Conservation (phyloP, 53 echinoderm and acorn worm species). For the Temnopleurus reevesii region DNA sequence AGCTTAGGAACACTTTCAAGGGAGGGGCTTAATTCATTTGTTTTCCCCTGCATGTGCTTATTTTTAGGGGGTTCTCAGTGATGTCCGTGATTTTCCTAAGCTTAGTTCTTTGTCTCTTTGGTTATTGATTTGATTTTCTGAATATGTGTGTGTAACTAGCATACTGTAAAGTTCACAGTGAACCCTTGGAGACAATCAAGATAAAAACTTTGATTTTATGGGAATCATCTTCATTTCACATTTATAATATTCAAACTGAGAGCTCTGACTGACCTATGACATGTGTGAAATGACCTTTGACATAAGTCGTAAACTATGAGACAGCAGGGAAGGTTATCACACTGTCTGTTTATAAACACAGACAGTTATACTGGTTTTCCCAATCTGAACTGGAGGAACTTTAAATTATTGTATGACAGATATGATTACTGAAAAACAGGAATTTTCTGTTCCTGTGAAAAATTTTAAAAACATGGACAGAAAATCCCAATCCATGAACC, state of each 20-base stretch:
- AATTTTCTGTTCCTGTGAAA: too few relatives aligned
- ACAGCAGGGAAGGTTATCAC: slow-evolving; percentile 18
- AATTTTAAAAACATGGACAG: not conserved
- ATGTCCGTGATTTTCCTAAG: too few relatives aligned
- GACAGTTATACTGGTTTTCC: not conserved
- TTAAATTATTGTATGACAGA: too few relatives aligned
- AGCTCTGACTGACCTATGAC: slow-evolving; percentile 4
- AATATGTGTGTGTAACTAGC: too few relatives aligned
- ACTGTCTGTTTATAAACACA: slow-evolving; percentile 28
- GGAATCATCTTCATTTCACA: not conserved
- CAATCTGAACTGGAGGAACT: not conserved
- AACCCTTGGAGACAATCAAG: not conserved
- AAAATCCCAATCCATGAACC: not conserved
- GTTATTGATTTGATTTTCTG: too few relatives aligned
- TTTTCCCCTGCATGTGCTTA: too few relatives aligned
- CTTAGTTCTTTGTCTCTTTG: too few relatives aligned
- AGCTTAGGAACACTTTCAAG: too few relatives aligned
- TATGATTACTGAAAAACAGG: too few relatives aligned
- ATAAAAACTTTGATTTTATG: not conserved
- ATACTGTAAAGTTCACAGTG: not conserved
- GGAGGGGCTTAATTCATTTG: too few relatives aligned
- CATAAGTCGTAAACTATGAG: not conserved
- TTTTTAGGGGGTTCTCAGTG: too few relatives aligned
- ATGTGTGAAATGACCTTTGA: slow-evolving; percentile 1
- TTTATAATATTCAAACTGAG: slow-evolving; percentile 27